These are phyloP conservation scores for Promerops cafer DNA, from an alignment of 2,113 vertebrate species.

Conservation along the genomic window DNA sequence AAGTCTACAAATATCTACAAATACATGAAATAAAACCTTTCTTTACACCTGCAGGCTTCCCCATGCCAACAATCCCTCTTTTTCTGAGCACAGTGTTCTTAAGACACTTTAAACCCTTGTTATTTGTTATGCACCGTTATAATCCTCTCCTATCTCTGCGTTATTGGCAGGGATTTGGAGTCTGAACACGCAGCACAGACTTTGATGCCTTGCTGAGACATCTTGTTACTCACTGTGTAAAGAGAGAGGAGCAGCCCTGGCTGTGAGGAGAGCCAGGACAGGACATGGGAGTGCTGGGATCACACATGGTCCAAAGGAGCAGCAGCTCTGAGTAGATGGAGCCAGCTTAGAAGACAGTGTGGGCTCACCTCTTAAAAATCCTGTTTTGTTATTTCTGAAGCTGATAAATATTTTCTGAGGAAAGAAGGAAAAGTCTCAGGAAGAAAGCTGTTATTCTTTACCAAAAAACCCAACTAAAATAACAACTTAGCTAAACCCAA, in stretches of 20 bases:
- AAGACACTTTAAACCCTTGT: slow-evolving; percentile 30
- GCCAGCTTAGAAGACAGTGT: background rate
- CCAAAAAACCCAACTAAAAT: background rate
- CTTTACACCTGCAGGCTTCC: background rate
- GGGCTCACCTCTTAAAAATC: background rate
- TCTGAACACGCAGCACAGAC: slow-evolving; percentile 13
- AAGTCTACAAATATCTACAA: background rate
- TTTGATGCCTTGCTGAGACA: background rate
- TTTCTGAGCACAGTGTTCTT: slow-evolving; percentile 8
- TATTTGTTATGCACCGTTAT: slow-evolving; percentile 30
- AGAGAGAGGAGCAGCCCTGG: background rate
- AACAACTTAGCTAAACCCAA: background rate
- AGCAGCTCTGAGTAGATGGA: accelerated
- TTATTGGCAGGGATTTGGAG: slow-evolving; percentile 50
- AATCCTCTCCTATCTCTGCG: slow-evolving; percentile 24
- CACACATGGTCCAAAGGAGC: background rate
- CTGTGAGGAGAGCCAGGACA: background rate
- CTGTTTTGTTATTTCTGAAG: background rate
- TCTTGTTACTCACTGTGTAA: background rate
- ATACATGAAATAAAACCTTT: background rate
- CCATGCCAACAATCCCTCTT: slow-evolving; percentile 19
- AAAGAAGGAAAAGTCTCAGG: background rate
- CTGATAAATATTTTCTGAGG: background rate
- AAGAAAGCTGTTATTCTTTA: background rate
- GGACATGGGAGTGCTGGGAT: background rate